Percentiles rank a stretch among this genome's conserved stretches.
These are phyloP conservation scores for Austrofundulus limnaeus DNA, from an alignment of 2,113 vertebrate genomes.

Conservation along the genomic window DNA sequence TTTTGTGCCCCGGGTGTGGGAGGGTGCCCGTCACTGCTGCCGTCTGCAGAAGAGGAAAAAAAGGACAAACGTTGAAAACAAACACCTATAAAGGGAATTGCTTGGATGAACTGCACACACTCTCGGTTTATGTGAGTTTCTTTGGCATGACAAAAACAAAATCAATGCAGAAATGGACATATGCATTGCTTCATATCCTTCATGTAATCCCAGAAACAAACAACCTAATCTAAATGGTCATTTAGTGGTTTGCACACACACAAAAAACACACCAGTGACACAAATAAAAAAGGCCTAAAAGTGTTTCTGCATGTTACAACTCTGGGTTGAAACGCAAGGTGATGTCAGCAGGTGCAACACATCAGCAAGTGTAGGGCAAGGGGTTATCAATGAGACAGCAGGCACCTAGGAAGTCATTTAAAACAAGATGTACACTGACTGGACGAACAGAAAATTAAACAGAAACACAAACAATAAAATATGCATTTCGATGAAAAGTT, in stretches of 20 bases:
- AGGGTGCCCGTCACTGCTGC: conserved; percentile 94
- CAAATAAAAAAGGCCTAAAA: background rate
- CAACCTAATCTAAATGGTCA: conserved; percentile 8
- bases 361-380: conserved; percentile 57
- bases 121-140: conserved; percentile 25
- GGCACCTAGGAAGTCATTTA: conserved; percentile 66
- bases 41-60: conserved; percentile 83
- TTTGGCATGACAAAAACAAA: conserved; percentile 37
- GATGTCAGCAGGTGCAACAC: conserved; percentile 56
- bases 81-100: background rate
- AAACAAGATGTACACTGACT: conserved; percentile 50
- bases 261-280: conserved; percentile 35
- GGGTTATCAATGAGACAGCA: conserved; percentile 62
- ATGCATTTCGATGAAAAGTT: conserved; percentile 42
- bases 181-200: conserved; percentile 51
- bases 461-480: conserved; percentile 5
- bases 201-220: conserved; percentile 20
- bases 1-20: conserved; percentile 93
- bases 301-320: background rate
- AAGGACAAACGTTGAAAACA: conserved; percentile 3
- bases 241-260: conserved; percentile 18
- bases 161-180: conserved; percentile 57
- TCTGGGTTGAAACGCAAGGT: conserved; percentile 59
- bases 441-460: conserved; percentile 33
- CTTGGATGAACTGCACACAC: conserved; percentile 11